Conservation (phyloP, 2,797 vertebrate species). For the Gobionotothen gibberifrons region DNA sequence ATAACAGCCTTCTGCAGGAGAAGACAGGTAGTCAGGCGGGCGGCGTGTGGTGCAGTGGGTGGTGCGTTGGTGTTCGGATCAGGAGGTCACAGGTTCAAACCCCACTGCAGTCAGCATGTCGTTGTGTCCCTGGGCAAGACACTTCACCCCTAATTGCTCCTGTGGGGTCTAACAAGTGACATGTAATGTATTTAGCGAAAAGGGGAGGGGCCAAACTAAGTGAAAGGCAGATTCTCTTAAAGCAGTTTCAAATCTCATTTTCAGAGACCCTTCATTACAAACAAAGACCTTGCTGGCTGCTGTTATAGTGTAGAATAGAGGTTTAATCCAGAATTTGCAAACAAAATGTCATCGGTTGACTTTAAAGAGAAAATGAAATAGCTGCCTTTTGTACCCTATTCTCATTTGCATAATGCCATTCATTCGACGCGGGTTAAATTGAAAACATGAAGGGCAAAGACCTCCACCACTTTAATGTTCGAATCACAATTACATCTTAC, state of each 20-base stretch:
- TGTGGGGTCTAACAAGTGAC: no score
- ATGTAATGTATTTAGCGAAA: no score
- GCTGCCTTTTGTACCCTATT: constrained; percentile 40
- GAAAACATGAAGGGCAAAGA: constrained; percentile 37
- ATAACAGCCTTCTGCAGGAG: no score
- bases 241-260: background rate
- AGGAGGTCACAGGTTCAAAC: no score
- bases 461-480: constrained; percentile 23
- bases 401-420: constrained; percentile 55
- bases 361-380: constrained; percentile 38
- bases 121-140: no score
- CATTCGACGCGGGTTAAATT: constrained; percentile 43
- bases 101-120: no score
- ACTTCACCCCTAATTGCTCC: no score
- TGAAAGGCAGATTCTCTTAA: constrained; percentile 4
- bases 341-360: constrained; percentile 36
- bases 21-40: no score
- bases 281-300: constrained; percentile 18
- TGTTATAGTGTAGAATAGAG: constrained; percentile 17
- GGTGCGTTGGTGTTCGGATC: no score
- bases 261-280: constrained; percentile 17
- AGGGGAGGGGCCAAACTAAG: no score
- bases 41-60: no score
- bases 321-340: constrained; percentile 42
- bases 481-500: background rate